Evolutionary conservation across 2,888 invertebrate genomes (phyloP).

Genomic region (Cephus nigrinus): DNA sequence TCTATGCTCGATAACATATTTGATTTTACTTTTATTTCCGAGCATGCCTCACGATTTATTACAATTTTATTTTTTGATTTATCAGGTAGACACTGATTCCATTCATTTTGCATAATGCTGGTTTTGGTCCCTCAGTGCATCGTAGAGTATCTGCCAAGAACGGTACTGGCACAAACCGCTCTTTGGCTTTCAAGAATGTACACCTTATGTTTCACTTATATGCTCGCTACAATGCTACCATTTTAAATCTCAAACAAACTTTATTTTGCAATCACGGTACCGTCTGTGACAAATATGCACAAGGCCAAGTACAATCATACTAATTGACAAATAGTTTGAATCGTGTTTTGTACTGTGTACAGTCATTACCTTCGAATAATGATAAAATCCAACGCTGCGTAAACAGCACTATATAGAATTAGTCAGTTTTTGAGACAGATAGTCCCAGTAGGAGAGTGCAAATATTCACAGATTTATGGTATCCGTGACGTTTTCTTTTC

Average conservation of each 20-base stretch:
- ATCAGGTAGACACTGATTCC: neutral
- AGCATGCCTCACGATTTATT: conserved; percentile 2
- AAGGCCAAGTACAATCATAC: neutral
- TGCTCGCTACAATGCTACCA: neutral
- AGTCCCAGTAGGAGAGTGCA: neutral
- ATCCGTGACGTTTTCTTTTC: neutral
- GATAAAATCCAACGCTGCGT: neutral
- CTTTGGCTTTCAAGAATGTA: neutral
- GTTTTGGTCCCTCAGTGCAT: conserved; percentile 34
- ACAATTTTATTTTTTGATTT: neutral
- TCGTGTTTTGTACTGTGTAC: neutral
- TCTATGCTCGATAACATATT: conserved; percentile 12
- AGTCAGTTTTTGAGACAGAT: neutral
- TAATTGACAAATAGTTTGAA: neutral
- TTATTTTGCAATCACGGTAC: neutral
- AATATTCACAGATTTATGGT: neutral
- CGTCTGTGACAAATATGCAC: neutral
- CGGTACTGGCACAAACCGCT: neutral
- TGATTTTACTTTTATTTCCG: neutral
- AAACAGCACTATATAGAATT: neutral
- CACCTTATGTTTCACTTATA: neutral
- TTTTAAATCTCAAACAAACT: neutral
- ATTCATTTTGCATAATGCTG: conserved; percentile 59
- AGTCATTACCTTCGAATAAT: neutral
- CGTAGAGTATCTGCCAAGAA: neutral